Evolutionary conservation across 1,140 invertebrate genomes (phyloP), one percentile per base, ranked within the genome.

Genomic region (Trichonephila clavipes): DNA sequence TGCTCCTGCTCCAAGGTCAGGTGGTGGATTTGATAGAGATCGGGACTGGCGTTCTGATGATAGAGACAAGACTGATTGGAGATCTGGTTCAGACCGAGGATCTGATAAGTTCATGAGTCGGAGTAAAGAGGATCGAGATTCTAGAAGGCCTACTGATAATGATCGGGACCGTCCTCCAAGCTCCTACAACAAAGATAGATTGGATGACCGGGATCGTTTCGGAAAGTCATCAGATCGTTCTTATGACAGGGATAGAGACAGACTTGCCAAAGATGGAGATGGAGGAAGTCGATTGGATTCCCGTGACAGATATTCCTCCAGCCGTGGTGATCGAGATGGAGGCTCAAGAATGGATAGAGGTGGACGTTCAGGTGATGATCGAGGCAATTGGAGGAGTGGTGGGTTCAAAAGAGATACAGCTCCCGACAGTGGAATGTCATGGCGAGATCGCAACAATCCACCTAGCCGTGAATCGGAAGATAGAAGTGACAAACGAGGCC

Each of bases 311-410:
- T 83, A 83, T 59, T 44, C 82, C 4, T 28, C 77, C 24, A 82
- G 44, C 21, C 40, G 82, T 83, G 16, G 34, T 40, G 85, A 87
- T 24, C 24, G 86, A 40, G 86, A 88, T 21, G 16, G 61, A 21
- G 4, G 18, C 8, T 59, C 83, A 51, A 51, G 28, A 51, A 14
- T 69, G 66, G 66, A 59, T 83, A 21, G 51, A 10, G 24, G 88
- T 19, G 21, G 24, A 21, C 51, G 51, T 51, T 51, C 51, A 2
- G 51, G 51, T 24, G 58, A 72, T 18, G 89, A 90, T 34, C 21
- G 81, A 66, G 58, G 51, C 0, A 59, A n/a, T 21, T 92, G 90
- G 90, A 62, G 90, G n/a, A 92, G 90, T 51, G 59, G 77, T 7
- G 62, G 81, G 19, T 62, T 64, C 1, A 85, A 85, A n/a, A 85